Conservation (phyloP, 2,113 vertebrate species). For the Irena cyanogastra region DNA sequence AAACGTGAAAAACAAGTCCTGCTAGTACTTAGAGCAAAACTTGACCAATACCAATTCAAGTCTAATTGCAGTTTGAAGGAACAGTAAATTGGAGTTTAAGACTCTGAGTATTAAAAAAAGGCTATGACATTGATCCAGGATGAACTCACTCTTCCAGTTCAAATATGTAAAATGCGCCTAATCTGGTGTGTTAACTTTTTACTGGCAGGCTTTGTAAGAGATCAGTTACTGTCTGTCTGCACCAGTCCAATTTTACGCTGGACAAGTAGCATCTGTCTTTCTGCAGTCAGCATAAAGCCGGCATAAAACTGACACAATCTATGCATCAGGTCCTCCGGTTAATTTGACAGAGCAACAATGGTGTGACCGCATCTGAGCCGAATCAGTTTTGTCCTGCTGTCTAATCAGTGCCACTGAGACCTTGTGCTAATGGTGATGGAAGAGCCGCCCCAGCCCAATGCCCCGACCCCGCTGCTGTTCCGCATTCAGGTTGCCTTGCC, state of each 20-base stretch:
- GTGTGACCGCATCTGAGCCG: neutral
- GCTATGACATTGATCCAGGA: neutral
- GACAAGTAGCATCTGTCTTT: slow-evolving; percentile 18
- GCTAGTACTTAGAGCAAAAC: neutral
- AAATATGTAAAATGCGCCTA: neutral
- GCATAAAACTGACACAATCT: neutral
- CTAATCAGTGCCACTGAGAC: neutral
- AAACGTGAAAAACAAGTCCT: neutral
- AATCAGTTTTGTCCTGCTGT: neutral
- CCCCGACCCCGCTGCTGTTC: neutral
- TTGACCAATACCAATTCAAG: neutral
- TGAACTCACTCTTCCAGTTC: neutral
- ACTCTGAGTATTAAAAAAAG: neutral
- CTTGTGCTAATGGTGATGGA: neutral
- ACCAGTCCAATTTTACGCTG: neutral
- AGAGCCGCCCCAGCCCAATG: neutral
- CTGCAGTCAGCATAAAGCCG: neutral
- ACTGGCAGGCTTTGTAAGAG: neutral
- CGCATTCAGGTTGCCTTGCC: neutral
- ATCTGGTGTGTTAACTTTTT: slow-evolving; percentile 7
- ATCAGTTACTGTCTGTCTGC: neutral
- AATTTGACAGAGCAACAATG: neutral
- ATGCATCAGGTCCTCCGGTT: neutral
- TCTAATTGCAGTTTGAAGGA: neutral
- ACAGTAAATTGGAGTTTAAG: neutral